Evolutionary conservation across 2,797 vertebrate species (phyloP), one percentile per base, ranked within the genome.

Genomic region (Lithobates pipiens): DNA sequence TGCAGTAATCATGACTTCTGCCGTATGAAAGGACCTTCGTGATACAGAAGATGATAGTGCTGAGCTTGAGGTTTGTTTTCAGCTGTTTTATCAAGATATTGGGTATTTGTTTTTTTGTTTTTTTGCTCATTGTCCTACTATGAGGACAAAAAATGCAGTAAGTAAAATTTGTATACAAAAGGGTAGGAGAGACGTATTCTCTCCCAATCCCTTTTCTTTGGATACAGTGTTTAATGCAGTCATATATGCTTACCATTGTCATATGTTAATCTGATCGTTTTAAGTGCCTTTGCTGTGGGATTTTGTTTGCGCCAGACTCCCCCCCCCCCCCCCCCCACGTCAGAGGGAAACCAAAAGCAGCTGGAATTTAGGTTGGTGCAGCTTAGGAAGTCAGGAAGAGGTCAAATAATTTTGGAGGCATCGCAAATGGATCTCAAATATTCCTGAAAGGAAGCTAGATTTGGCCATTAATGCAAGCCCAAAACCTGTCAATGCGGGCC

Each of bases 1-100:
- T 72, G 69, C 32, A n/a, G 23, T 72, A 80, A 80, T 72, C 46
- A 80, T 80, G 79, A 61, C 79, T 72, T 81, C 68, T 81, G 69
- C 69, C 44, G 72, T 70, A 54, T 80, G 67, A 80, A 70, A 71
- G 50, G 68, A 81, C 69, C 69, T 80, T 57, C 69, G 23, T 57
- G 70, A 54, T 80, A 68, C 68, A 57, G 44, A 80, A 39, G 50
- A 72, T 27, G 46, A 61, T 16, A 72, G 44, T 80, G 69, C 79
- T 71, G 67, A 27, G 54, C 44, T 15, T 54, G 32, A 29, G 27
- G 27, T 71, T 71, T 71, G 27, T 54, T 70, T 80, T 50, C 27
- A 54, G 27, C 68, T 32, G 0, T n/a, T 46, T 72, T 54, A 27
- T 15, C 2, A 81, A 72, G 46, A 13, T 61, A 72, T 72, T 10